Conservation (phyloP, 1,140 invertebrate genomes). For the Ctenoplectra terminalis region DNA sequence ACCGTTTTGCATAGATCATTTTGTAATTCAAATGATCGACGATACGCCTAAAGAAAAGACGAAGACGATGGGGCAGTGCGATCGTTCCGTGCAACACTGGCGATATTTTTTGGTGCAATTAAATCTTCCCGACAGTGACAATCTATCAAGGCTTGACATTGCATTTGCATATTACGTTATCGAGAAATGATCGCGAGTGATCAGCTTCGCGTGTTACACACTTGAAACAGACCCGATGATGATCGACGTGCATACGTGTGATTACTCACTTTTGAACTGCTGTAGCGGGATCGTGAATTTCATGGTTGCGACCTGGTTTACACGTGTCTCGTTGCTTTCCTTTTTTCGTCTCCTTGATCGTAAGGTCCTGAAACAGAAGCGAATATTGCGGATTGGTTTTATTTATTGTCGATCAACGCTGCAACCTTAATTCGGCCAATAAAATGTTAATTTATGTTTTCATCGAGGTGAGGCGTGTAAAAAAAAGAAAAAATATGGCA, state of each 20-base stretch:
- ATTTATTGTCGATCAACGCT: not conserved
- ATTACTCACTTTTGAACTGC: constrained; percentile 77
- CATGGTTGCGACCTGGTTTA: constrained; percentile 71
- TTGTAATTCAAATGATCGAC: constrained; percentile 17
- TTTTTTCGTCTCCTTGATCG: constrained; percentile 49
- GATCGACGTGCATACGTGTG: not conserved
- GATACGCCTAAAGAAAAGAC: not conserved
- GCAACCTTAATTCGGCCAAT: not conserved
- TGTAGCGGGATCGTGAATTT: constrained; percentile 70
- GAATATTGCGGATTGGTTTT: not conserved
- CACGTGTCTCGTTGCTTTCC: not conserved
- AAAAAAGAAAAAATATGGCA: no score
- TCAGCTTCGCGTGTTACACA: not conserved
- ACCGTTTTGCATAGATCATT: not conserved
- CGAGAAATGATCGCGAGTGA: no score
- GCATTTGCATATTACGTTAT: not conserved
- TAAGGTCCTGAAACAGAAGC: constrained; percentile 53
- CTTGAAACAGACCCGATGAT: not conserved
- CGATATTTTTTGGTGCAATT: not conserved
- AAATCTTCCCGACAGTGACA: not conserved
- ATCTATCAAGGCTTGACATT: not conserved
- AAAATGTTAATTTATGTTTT: not conserved
- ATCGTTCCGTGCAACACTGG: not conserved
- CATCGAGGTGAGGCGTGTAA: no score
- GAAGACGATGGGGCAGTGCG: not conserved